Conservation (phyloP, 1,140 invertebrate genomes). For the Rhopalosiphum padi region DNA sequence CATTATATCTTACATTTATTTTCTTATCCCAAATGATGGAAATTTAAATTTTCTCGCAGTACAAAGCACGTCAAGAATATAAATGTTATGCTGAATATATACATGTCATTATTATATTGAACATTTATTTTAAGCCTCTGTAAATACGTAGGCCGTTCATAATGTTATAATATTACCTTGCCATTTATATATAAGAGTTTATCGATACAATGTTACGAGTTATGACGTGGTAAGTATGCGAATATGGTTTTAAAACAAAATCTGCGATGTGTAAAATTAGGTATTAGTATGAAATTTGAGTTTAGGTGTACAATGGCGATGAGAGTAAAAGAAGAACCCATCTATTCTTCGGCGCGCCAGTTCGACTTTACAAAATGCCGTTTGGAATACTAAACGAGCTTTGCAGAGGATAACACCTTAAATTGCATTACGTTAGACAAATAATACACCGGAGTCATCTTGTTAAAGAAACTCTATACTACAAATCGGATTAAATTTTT, state of each 20-base stretch:
- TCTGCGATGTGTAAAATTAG: constrained; percentile 29
- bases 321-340: not conserved
- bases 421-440: constrained; percentile 48
- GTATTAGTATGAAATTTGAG: constrained; percentile 35
- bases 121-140: not conserved
- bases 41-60: constrained; percentile 1
- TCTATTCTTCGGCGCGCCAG: constrained; percentile 17
- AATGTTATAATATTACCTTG: not conserved
- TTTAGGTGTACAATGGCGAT: not conserved
- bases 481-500: constrained; percentile 53
- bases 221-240: not conserved
- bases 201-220: not conserved
- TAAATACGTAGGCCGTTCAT: not conserved
- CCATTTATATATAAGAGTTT: not conserved
- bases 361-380: constrained; percentile 26
- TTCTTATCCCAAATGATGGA: not conserved
- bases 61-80: constrained; percentile 11
- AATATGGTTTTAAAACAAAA: constrained; percentile 11
- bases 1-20: not conserved
- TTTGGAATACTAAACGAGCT: constrained; percentile 57
- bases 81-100: not conserved
- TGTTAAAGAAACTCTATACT: constrained; percentile 36
- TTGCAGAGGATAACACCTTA: constrained; percentile 36
- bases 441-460: constrained; percentile 51
- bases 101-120: not conserved